Conservation (phyloP, 2,113 vertebrate species). For the Melanotaenia duboulayi region DNA sequence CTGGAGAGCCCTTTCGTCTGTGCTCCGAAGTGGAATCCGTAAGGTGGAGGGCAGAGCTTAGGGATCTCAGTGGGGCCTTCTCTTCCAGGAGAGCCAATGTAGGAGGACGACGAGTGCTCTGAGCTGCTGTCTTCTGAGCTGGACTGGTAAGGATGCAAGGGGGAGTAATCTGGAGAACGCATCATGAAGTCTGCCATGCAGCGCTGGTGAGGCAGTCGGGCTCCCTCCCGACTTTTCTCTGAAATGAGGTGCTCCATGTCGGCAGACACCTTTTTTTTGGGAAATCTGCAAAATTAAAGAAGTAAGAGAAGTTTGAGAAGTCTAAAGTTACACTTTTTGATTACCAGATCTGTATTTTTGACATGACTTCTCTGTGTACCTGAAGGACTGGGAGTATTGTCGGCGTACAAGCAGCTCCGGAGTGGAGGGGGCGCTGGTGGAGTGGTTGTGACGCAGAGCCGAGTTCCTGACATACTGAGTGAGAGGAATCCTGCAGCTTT, state of each 20-base stretch:
- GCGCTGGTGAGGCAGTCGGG: constrained; percentile 78
- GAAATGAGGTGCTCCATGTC: constrained; percentile 56
- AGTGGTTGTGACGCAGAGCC: constrained; percentile 76
- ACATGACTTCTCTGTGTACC: constrained; percentile 70
- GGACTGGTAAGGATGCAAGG: constrained; percentile 79
- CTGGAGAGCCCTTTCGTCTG: constrained; percentile 60
- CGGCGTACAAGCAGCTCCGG: constrained; percentile 85
- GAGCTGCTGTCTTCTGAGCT: constrained; percentile 90
- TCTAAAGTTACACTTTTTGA: neutral
- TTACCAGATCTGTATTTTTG: neutral
- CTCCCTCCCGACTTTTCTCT: constrained; percentile 74
- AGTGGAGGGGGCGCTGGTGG: constrained; percentile 86
- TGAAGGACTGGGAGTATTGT: constrained; percentile 86
- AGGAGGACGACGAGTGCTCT: constrained; percentile 85
- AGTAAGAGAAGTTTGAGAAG: neutral
- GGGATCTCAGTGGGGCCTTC: constrained; percentile 67
- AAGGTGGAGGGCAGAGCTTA: constrained; percentile 81
- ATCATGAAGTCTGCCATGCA: constrained; percentile 81
- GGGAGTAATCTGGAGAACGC: constrained; percentile 80
- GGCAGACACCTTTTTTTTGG: constrained; percentile 72
- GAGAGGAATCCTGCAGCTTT: constrained; percentile 68
- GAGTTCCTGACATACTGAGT: constrained; percentile 76
- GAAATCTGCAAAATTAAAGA: constrained; percentile 72
- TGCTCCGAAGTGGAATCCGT: constrained; percentile 74
- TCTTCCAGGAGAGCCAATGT: constrained; percentile 78